Conservation (phyloP, 2,113 vertebrate species). For the Nycticebus coucang region DNA sequence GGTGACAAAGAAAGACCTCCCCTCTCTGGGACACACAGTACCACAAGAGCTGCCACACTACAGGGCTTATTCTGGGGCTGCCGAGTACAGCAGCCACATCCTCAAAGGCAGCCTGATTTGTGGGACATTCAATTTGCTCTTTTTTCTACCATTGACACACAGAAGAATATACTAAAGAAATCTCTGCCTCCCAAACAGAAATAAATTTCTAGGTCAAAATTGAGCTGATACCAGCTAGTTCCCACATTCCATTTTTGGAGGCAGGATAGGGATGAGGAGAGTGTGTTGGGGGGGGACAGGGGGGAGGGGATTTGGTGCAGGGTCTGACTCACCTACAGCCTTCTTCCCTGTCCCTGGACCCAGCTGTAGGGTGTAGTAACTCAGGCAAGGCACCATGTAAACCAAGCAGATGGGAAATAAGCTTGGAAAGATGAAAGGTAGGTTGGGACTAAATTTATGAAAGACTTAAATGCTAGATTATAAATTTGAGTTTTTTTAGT, state of each 20-base stretch:
- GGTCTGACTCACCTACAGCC: not conserved
- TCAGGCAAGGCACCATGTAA: not conserved
- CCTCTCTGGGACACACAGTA: constrained; percentile 68
- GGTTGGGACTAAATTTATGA: not conserved
- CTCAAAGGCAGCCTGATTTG: constrained; percentile 71
- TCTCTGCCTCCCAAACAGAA: not conserved
- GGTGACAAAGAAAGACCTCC: constrained; percentile 80
- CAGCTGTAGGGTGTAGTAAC: not conserved
- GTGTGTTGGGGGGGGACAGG: no score
- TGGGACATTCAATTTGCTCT: not conserved
- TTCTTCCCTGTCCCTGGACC: not conserved
- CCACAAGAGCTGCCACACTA: constrained; percentile 78
- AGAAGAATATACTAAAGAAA: not conserved
- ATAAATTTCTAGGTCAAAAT: not conserved
- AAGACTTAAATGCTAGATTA: not conserved
- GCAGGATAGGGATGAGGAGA: not conserved
- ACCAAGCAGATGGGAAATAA: not conserved
- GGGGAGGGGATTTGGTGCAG: not conserved
- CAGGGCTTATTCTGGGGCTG: constrained; percentile 77
- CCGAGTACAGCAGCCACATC: constrained; percentile 51
- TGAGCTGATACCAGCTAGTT: not conserved
- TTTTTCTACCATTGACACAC: not conserved
- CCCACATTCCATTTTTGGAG: not conserved
- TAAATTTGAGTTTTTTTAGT: not conserved
- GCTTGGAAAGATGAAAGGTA: not conserved